Evolutionary conservation across 2,888 invertebrate species (phyloP), one percentile per base, ranked within the genome.

Genomic region (Tetranychus piercei): DNA sequence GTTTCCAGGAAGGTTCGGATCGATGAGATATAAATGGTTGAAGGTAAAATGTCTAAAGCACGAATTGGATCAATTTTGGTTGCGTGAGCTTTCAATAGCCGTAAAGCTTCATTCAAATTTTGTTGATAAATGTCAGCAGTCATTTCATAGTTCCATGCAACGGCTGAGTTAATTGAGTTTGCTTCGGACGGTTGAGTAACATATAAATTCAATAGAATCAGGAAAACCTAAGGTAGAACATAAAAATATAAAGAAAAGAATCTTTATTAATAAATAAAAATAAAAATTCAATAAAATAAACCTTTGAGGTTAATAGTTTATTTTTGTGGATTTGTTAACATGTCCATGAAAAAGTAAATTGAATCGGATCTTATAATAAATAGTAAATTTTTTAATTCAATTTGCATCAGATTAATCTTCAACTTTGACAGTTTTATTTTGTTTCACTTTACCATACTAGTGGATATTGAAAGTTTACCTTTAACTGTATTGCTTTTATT

Each of bases 31-130:
- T 89, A 88, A 76, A 94, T 89, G 23, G 86, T 86, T 79, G 91
- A 88, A 0, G 96, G 94, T 75, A 97, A 83, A 77, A 91, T 80
- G 67, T 55, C 18, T 11, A 76, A 78, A 80, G 89, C 89, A 83
- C 90, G 88, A 11, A 89, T 82, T 0, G 94, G 91, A 79, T 93
- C 88, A 79, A 96, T 90, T 82, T 89, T 88, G 11, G 87, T 86
- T 0, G 94, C 91, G 82, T 94, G 89, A 78, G 89, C 88, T 80
- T 92, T 90, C 65, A 97, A 83, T 75, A 97, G 84, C 78, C 86
- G 84, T 6, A 96, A 83, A 8, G 93, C 92, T 74, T 89, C 87
- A 79, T 90, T 88, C 67, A 91, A 82, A 82, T 95, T 90, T 0
- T 91, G 88, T 73, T 87, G 64, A 4, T 72, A 45, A 23, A 43